These are phyloP conservation scores for Thryonomys swinderianus DNA, from an alignment of 2,113 vertebrate species.

Conservation along the genomic window DNA sequence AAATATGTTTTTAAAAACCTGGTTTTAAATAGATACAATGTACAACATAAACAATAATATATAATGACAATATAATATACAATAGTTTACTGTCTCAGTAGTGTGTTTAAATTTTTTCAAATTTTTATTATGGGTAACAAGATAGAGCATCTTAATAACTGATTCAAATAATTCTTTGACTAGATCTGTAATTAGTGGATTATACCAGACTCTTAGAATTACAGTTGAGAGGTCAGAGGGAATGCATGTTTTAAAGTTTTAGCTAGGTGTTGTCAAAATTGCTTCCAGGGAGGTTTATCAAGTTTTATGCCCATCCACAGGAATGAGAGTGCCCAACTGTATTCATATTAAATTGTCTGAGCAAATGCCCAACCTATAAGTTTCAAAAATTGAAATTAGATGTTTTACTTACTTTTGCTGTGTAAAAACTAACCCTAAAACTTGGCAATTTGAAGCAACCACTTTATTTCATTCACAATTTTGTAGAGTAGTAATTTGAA, in stretches of 20 bases:
- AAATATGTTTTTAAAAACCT: constrained; percentile 17
- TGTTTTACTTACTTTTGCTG: not conserved
- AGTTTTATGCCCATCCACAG: constrained; percentile 6
- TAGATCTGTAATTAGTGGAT: not conserved
- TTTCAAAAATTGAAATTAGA: not conserved
- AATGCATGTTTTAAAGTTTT: not conserved
- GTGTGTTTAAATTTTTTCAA: not conserved
- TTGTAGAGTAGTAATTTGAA: not conserved
- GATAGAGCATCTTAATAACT: not conserved
- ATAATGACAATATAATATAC: too few species aligned
- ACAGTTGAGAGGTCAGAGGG: not conserved
- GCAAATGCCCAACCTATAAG: not conserved
- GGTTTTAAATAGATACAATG: not conserved
- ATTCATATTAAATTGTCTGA: not conserved
- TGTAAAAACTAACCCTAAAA: not conserved
- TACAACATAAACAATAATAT: not conserved
- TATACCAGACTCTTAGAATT: not conserved
- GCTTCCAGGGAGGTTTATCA: constrained; percentile 6
- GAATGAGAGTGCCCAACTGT: not conserved
- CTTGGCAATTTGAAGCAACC: not conserved
- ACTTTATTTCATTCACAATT: not conserved
- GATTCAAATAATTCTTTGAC: constrained; percentile 18
- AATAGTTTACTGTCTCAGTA: not conserved
- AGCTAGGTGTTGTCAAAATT: not conserved
- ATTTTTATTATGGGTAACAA: not conserved